A percentile compares a stretch with the other conserved stretches of the same genome.
These are phyloP conservation scores for Conopomorpha cramerella DNA, from an alignment of 1,140 invertebrate genomes.

Conservation along the genomic window DNA sequence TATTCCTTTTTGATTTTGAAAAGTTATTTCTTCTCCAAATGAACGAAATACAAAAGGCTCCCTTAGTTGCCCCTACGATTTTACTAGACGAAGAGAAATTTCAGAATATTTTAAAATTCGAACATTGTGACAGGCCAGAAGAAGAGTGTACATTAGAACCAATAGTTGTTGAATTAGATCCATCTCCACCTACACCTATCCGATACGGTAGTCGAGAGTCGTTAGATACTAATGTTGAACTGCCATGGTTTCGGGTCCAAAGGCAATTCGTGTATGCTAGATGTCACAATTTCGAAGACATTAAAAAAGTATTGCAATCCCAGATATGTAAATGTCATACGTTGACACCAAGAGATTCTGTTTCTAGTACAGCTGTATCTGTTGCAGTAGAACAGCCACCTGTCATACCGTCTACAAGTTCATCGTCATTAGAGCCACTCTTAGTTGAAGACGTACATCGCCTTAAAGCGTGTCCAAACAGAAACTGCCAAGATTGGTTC, in stretches of 20 bases:
- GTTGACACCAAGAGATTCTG: background rate
- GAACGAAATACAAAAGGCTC: conserved; percentile 31
- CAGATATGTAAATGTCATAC: conserved; percentile 23
- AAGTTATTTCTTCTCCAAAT: conserved; percentile 41
- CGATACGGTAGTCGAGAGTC: conserved; percentile 38
- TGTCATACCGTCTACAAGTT: conserved; percentile 6
- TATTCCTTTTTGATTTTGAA: conserved; percentile 40
- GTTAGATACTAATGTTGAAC: conserved; percentile 26
- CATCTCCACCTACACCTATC: conserved; percentile 17
- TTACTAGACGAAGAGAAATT: conserved; percentile 21
- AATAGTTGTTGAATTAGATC: conserved; percentile 27
- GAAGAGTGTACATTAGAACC: conserved; percentile 20
- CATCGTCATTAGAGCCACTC: conserved; percentile 17
- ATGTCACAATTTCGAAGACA: conserved; percentile 36
- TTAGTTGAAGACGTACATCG: conserved; percentile 18
- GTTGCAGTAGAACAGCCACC: conserved; percentile 5
- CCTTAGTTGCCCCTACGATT: conserved; percentile 14
- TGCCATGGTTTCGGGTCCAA: conserved; percentile 27
- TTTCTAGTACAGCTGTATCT: conserved; percentile 1
- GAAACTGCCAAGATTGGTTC: conserved; percentile 19
- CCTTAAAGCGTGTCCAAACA: conserved; percentile 26
- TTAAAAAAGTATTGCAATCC: conserved; percentile 27
- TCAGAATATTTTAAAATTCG: conserved; percentile 25
- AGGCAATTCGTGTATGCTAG: conserved; percentile 42
- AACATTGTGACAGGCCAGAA: conserved; percentile 7